These are phyloP conservation scores for Cyprinodon brontotheroides DNA, from an alignment of 2,113 vertebrate genomes.

Conservation along the genomic window DNA sequence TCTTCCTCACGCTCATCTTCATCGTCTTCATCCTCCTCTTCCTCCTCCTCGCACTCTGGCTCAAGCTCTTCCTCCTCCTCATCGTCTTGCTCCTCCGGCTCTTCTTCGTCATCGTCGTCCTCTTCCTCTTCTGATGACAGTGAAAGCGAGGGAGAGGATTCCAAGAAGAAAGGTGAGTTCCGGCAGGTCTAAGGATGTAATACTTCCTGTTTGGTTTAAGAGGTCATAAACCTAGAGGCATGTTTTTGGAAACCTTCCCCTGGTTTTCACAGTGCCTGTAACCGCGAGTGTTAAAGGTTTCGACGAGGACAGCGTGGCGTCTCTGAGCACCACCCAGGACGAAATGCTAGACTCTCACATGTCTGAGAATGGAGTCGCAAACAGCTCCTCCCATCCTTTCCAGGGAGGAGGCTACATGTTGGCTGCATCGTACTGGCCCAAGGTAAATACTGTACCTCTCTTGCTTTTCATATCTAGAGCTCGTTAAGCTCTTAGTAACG, in stretches of 20 bases:
- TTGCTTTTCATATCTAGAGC: not conserved
- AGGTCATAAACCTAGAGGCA: not conserved
- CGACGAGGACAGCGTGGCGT: conserved; percentile 95
- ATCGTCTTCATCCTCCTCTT: conserved; percentile 92
- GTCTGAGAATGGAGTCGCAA: conserved; percentile 88
- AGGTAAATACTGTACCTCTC: conserved; percentile 77
- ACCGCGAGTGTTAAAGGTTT: conserved; percentile 88
- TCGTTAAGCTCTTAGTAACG: not conserved
- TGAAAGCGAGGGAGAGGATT: conserved; percentile 86
- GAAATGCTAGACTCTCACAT: conserved; percentile 92
- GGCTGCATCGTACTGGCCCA: conserved; percentile 97
- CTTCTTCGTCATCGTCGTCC: conserved; percentile 90
- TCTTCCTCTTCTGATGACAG: conserved; percentile 94
- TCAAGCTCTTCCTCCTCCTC: conserved; percentile 87
- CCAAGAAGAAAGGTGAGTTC: conserved; percentile 77
- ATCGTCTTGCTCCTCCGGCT: conserved; percentile 92
- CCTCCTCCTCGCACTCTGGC: conserved; percentile 86
- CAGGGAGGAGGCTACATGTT: conserved; percentile 94
- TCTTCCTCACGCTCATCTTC: conserved; percentile 94
- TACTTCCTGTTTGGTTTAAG: not conserved
- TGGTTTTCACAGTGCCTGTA: conserved; percentile 75
- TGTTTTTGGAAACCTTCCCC: conserved; percentile 6
- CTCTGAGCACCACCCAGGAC: conserved; percentile 90
- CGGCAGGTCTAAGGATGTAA: not conserved
- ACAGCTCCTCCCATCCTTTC: conserved; percentile 83